Evolutionary conservation across 2,888 invertebrate genomes (phyloP).

Genomic region (Limnephilus auricula): DNA sequence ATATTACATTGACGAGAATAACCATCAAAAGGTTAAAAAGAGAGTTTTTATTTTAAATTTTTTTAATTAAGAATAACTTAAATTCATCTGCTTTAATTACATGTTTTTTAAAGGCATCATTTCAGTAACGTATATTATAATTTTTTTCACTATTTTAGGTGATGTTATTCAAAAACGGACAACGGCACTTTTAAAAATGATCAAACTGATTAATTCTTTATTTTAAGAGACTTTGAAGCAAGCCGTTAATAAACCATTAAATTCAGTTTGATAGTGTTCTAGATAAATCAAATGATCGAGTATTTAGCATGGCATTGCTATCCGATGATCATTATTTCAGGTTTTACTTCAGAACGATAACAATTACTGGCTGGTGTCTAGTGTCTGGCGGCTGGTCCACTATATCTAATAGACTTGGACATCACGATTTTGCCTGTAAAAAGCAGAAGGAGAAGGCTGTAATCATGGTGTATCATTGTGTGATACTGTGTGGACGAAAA

Average conservation of each 20-base stretch:
- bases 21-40: too few relatives aligned
- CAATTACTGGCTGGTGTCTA: constrained; percentile 21
- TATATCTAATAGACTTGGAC: neutral
- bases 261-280: neutral
- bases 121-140: too few relatives aligned
- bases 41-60: too few relatives aligned
- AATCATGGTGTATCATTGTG: neutral
- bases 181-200: too few relatives aligned
- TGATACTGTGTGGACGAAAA: neutral
- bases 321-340: neutral
- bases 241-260: neutral
- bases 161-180: too few relatives aligned
- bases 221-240: neutral
- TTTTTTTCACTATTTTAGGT: too few relatives aligned
- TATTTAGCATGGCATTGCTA: neutral
- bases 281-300: neutral
- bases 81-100: too few relatives aligned
- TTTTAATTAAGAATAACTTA: too few relatives aligned
- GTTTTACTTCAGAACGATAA: neutral
- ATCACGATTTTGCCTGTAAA: neutral
- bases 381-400: neutral
- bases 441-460: neutral
- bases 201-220: too few relatives aligned
- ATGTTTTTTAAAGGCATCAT: too few relatives aligned
- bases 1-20: too few relatives aligned